Evolutionary conservation across 1,140 invertebrate genomes (phyloP).

Genomic region (Euborellia annulipes): DNA sequence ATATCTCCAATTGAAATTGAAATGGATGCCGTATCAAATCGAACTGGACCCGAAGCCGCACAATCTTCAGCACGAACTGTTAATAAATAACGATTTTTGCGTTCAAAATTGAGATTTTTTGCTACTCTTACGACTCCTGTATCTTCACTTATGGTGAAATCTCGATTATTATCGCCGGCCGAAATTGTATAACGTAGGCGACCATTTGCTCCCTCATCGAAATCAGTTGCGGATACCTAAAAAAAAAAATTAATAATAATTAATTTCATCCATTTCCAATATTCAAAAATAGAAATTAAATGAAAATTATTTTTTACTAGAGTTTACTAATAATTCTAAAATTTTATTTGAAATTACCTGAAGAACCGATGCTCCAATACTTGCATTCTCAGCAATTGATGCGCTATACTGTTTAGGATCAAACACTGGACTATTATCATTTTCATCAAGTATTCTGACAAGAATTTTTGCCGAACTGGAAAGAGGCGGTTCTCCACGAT

Average conservation of each 20-base stretch:
- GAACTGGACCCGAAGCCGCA: slow-evolving; percentile 32
- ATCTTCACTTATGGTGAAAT: slow-evolving; percentile 80
- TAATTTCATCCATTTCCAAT: slow-evolving; percentile 2
- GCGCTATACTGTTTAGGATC: slow-evolving; percentile 74
- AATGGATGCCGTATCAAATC: slow-evolving; percentile 52
- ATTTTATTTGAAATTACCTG: too few relatives aligned
- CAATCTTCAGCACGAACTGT: slow-evolving; percentile 79
- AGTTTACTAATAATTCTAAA: too few relatives aligned
- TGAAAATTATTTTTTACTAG: too few relatives aligned
- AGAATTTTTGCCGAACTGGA: slow-evolving; percentile 49
- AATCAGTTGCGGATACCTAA: slow-evolving; percentile 78
- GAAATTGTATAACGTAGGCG: slow-evolving; percentile 74
- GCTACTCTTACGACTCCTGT: slow-evolving; percentile 74
- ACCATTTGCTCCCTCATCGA: slow-evolving; percentile 78
- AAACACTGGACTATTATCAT: slow-evolving; percentile 87
- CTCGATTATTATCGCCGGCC: slow-evolving; percentile 76
- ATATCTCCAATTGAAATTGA: slow-evolving; percentile 62
- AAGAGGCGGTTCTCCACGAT: slow-evolving; percentile 71
- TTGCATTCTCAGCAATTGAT: slow-evolving; percentile 81
- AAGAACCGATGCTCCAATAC: slow-evolving; percentile 74
- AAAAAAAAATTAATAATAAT: too few relatives aligned
- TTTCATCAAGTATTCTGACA: slow-evolving; percentile 73
- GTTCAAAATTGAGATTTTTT: slow-evolving; percentile 83
- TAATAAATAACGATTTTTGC: slow-evolving; percentile 65
- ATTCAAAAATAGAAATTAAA: slow-evolving; percentile 10